phyloP scores from a whole-genome alignment of 2,113 vertebrate genomes.

The Stictonetta naevosa region DNA sequence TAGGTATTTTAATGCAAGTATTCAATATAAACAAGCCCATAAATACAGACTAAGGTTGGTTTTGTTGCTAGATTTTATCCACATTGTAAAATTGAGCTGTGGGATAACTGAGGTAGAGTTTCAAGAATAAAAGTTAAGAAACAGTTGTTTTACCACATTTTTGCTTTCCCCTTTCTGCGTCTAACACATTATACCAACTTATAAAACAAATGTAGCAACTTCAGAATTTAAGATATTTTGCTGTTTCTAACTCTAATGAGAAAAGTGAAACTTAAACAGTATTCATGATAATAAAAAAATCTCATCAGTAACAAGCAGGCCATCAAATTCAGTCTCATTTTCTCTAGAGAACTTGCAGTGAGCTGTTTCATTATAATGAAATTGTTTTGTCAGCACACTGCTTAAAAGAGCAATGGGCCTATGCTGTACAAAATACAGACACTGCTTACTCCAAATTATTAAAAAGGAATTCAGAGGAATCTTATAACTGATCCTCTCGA shows the following conservation, averaged over 20 bases:
- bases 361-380: conserved; percentile 25
- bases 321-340: conserved; percentile 47
- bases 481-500: neutral
- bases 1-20: neutral
- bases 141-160: neutral
- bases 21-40: neutral
- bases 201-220: neutral
- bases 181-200: neutral
- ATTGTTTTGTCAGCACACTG: conserved; percentile 42
- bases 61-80: neutral
- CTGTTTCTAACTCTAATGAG: neutral
- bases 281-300: neutral
- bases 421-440: neutral
- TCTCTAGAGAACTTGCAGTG: neutral
- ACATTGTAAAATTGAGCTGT: rapidly evolving
- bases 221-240: neutral
- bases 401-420: conserved; percentile 11
- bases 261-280: neutral
- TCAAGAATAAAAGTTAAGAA: neutral
- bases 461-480: neutral
- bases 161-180: neutral
- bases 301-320: conserved; percentile 14
- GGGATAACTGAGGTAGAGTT: neutral
- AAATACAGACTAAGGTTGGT: rapidly evolving
- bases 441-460: neutral